Base-by-base conservation (phyloP, 2,888 invertebrate genomes). In the Psylliodes chrysocephalus region DNA sequence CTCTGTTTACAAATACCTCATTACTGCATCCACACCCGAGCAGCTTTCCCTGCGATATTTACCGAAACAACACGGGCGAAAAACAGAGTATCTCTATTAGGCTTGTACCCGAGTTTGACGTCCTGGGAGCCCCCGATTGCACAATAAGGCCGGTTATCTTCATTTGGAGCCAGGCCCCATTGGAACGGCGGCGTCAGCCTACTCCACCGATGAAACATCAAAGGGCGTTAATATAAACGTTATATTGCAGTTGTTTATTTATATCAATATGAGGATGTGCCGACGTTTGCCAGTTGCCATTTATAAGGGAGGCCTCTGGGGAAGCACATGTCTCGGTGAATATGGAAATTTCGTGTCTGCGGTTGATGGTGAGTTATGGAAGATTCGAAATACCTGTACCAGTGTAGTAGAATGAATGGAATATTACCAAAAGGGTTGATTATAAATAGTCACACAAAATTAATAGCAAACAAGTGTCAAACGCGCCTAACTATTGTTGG, bases 201-300 rank as follows among this genome's bases (percentile, higher is more conserved):
- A 42, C 18, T 22, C 22, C n/a, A 6, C 15, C 42, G 40, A 40
- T 55, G 40, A 44, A 30, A 60, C 52, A 51, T 60, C 60, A 60
- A 60, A 52, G 60, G 22, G 40, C 57, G 53, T 63, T 57, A 51
- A 56, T 57, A 51, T 62, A 42, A 46, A 51, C 56, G 22, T 25
- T 52, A 49, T 63, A 57, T 62, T 30, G 22, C 25, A 33, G 63
- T 63, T 63, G 57, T 63, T 57, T 56, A 63, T 56, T 56, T 57
- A 53, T 38, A 30, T 57, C 40, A 52, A 63, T 63, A 63, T 63
- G 35, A 55, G 19, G 52, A 10, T 19, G n/a, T 22, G 22, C 42
- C 42, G 25, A 42, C 63, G 40, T 17, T 49, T 38, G 53, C 57
- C 52, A 53, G 22, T 49, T 38, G 53, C 57, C 52, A 53, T 63